Evolutionary conservation across 2,888 invertebrate species (phyloP).

Genomic region (Xestia ashworthii): DNA sequence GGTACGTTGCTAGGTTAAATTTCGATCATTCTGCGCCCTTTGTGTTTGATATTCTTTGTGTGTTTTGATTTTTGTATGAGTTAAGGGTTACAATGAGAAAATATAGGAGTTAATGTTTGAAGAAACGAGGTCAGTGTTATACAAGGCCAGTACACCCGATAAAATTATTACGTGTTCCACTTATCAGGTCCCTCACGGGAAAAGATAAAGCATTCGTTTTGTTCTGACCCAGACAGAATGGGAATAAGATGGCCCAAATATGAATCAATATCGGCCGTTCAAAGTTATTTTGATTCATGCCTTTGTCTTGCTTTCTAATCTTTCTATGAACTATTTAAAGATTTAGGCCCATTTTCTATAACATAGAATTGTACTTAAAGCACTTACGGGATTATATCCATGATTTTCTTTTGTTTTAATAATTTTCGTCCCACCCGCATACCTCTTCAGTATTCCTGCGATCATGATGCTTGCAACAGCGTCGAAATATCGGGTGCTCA

Average conservation of each 20-base stretch:
- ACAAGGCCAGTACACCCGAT: background rate
- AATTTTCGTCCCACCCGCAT: too few relatives aligned
- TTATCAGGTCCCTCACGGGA: background rate
- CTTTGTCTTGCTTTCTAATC: background rate
- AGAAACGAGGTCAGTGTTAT: background rate
- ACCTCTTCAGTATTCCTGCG: too few relatives aligned
- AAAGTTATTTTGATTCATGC: background rate
- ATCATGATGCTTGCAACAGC: too few relatives aligned
- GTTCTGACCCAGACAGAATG: background rate
- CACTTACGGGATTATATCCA: too few relatives aligned
- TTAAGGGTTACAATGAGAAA: background rate
- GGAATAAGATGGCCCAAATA: background rate
- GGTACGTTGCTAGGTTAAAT: slow-evolving; percentile 16
- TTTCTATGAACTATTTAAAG: background rate
- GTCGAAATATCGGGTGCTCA: too few relatives aligned
- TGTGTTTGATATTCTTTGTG: slow-evolving; percentile 27
- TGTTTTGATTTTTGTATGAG: slow-evolving; percentile 9
- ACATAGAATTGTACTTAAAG: too few relatives aligned
- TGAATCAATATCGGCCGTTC: background rate
- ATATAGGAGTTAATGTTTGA: background rate
- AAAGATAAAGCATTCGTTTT: background rate
- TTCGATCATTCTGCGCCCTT: slow-evolving; percentile 20
- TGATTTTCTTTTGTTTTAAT: too few relatives aligned
- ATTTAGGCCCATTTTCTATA: too few relatives aligned
- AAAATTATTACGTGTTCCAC: background rate